Percentiles rank a stretch among this genome's conserved stretches.
Evolutionary conservation across 2,797 vertebrate genomes (phyloP).

Genomic region (Benthosema pterotum): DNA sequence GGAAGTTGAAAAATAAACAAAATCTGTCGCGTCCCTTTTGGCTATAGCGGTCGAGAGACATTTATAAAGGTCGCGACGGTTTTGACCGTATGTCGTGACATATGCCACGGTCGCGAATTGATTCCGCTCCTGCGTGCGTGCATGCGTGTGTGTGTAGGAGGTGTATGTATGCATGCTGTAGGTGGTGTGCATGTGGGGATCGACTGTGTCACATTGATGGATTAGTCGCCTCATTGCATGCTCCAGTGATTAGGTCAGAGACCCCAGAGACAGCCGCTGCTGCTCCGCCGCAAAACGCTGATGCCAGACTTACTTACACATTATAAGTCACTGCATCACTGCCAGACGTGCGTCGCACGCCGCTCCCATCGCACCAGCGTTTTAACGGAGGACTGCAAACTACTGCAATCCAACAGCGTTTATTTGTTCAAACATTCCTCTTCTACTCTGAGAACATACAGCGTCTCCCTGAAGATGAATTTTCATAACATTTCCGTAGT

Average conservation of each 20-base stretch:
- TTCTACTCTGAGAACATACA: slow-evolving; percentile 37
- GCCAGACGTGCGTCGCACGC: slow-evolving; percentile 32
- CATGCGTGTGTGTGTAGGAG: not conserved
- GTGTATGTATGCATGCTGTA: slow-evolving; percentile 36
- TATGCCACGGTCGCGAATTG: too few relatives aligned
- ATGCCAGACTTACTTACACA: slow-evolving; percentile 66
- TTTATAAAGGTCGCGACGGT: too few relatives aligned
- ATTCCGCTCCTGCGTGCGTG: too few relatives aligned
- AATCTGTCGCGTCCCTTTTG: too few relatives aligned
- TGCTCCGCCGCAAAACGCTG: slow-evolving; percentile 65
- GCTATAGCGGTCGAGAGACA: too few relatives aligned
- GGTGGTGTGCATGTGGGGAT: slow-evolving; percentile 31
- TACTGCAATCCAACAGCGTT: slow-evolving; percentile 22
- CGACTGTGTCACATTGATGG: slow-evolving; percentile 73
- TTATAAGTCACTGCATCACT: slow-evolving; percentile 69
- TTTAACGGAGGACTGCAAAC: too few relatives aligned
- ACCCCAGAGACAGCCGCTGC: slow-evolving; percentile 67
- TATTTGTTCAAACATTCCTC: slow-evolving; percentile 41
- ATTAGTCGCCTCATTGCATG: slow-evolving; percentile 69
- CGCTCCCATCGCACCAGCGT: too few relatives aligned
- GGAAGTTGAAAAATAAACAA: too few relatives aligned
- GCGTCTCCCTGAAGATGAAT: slow-evolving; percentile 26
- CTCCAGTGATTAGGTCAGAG: slow-evolving; percentile 71
- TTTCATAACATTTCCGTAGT: slow-evolving; percentile 30
- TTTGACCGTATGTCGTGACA: too few relatives aligned